These are phyloP conservation scores for Cichlasoma orientale DNA, from an alignment of 2,797 vertebrate genomes.

Conservation along the genomic window DNA sequence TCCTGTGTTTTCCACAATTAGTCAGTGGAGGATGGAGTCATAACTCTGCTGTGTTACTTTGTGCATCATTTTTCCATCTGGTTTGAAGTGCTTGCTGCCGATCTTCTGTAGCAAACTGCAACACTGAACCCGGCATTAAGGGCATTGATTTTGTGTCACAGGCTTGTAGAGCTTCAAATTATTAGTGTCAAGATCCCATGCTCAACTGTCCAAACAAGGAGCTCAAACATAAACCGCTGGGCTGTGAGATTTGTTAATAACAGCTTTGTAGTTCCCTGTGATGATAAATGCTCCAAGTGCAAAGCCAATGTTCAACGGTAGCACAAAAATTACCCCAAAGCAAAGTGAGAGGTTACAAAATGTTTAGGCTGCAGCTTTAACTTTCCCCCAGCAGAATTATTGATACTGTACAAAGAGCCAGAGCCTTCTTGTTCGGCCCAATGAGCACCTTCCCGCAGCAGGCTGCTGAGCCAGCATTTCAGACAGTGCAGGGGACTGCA, in stretches of 20 bases:
- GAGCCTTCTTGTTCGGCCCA: not conserved
- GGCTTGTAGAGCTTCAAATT: not conserved
- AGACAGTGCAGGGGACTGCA: not conserved
- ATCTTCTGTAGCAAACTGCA: slow-evolving; percentile 6
- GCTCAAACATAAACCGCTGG: slow-evolving; percentile 24
- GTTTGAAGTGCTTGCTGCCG: slow-evolving; percentile 9
- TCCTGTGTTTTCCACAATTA: slow-evolving; percentile 27
- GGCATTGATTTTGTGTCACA: slow-evolving; percentile 21
- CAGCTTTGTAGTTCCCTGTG: slow-evolving; percentile 22
- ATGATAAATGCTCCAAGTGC: slow-evolving; percentile 1
- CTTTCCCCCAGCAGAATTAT: not conserved
- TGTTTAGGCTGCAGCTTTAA: not conserved
- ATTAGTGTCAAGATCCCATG: slow-evolving; percentile 2
- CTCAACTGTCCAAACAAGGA: slow-evolving; percentile 32
- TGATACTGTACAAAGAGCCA: not conserved
- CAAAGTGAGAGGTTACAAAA: not conserved
- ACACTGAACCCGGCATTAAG: slow-evolving; percentile 23
- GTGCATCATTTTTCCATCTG: slow-evolving; percentile 10
- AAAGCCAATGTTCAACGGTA: slow-evolving; percentile 8
- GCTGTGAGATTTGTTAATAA: slow-evolving; percentile 33
- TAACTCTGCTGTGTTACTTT: slow-evolving; percentile 2
- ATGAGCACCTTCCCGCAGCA: slow-evolving; percentile 7
- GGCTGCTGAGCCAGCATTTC: slow-evolving; percentile 26
- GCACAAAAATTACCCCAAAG: not conserved
- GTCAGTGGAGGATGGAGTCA: slow-evolving; percentile 31